These are phyloP conservation scores for Sminthurides bifidus DNA, from an alignment of 1,140 invertebrate genomes.

Conservation along the genomic window DNA sequence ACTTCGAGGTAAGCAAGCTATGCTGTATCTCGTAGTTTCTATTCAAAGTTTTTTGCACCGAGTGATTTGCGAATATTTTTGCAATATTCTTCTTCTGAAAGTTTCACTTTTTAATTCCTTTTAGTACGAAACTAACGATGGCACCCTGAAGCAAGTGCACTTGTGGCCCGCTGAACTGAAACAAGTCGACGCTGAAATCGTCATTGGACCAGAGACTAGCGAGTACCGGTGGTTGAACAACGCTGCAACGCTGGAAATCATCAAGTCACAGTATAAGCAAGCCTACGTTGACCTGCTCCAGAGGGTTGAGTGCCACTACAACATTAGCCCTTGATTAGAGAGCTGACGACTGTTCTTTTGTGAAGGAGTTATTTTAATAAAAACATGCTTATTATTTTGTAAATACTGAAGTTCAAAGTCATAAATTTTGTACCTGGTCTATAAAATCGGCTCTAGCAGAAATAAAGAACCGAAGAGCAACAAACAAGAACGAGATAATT, in stretches of 20 bases:
- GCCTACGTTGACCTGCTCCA: background rate
- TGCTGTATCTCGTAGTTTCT: background rate
- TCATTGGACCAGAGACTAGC: background rate
- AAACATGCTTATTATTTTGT: too few species aligned
- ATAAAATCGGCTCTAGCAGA: too few species aligned
- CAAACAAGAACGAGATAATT: too few species aligned
- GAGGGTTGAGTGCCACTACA: background rate
- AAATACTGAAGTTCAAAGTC: too few species aligned
- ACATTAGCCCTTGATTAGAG: background rate
- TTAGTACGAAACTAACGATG: conserved; percentile 4
- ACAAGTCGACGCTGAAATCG: background rate
- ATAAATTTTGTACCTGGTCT: too few species aligned
- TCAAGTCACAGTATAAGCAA: conserved; percentile 4
- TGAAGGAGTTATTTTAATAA: too few species aligned
- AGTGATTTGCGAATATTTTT: background rate
- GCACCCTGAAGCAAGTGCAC: background rate
- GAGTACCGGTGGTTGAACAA: conserved; percentile 1
- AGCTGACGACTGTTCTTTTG: too few species aligned
- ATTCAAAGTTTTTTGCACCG: background rate
- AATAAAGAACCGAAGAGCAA: too few species aligned
- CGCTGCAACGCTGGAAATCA: background rate
- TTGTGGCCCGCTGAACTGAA: background rate
- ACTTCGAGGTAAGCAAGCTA: conserved; percentile 5
- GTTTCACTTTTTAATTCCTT: background rate
- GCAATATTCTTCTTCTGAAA: background rate